Percentiles rank a stretch among this genome's conserved stretches.
These are phyloP conservation scores for Aplodontia rufa DNA, from an alignment of 2,113 vertebrate genomes.

Conservation along the genomic window DNA sequence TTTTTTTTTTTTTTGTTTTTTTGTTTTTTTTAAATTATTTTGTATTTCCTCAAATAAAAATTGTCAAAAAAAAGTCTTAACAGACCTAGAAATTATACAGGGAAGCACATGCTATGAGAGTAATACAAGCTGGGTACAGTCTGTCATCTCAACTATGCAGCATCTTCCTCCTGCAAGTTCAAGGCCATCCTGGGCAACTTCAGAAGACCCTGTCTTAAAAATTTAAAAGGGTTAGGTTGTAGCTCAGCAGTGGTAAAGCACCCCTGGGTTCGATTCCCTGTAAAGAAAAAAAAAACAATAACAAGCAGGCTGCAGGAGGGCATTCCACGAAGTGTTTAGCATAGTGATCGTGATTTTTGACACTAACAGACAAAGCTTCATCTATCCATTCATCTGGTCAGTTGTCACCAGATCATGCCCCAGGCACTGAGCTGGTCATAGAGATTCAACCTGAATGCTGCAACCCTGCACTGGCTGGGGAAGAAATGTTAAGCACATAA, in stretches of 20 bases:
- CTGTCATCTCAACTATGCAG: too few species aligned
- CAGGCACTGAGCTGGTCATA: neutral
- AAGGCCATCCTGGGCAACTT: neutral
- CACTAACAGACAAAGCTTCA: neutral
- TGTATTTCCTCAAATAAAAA: neutral
- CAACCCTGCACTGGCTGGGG: neutral
- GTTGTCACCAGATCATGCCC: neutral
- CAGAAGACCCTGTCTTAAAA: neutral
- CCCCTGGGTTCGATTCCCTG: too few species aligned
- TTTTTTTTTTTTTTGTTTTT: too few species aligned
- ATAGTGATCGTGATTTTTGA: neutral
- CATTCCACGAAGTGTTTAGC: neutral
- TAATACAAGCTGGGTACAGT: too few species aligned
- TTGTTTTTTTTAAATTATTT: neutral
- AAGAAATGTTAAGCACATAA: neutral
- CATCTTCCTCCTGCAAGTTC: neutral
- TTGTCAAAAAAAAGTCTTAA: neutral
- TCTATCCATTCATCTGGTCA: neutral
- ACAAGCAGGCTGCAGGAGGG: neutral
- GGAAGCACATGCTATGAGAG: neutral
- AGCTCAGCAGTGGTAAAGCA: too few species aligned
- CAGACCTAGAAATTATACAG: neutral
- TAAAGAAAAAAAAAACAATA: neutral
- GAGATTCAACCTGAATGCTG: too few species aligned
- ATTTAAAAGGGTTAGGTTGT: too few species aligned